Evolutionary conservation across 2,797 vertebrate genomes (phyloP), one percentile per base, ranked within the genome.

Genomic region (Buphagus erythrorhynchus): DNA sequence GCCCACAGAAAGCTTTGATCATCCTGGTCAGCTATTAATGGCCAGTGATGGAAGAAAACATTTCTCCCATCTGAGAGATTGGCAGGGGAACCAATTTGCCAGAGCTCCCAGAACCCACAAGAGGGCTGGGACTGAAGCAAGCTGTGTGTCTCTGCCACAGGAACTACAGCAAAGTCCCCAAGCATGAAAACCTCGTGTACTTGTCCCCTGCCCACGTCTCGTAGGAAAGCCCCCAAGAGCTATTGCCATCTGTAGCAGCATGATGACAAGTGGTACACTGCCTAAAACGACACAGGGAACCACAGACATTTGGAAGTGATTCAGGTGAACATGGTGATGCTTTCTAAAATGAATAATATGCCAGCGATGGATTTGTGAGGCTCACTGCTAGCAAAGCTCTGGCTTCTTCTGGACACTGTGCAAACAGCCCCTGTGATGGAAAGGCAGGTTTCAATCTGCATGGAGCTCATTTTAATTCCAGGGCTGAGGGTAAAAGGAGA

Each of bases 301-400:
- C 85, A 91, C 93, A 97, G 89, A 88, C 93, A 67, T 49, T 95
- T 95, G 95, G 94, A 95, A 96, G 59, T 1, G 55, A 88, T 93
- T 96, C 96, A 88, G 90, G 77, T 93, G 89, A 96, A 93, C 68
- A 57, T 22, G 71, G 89, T 87, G 81, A 93, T 92, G 92, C 76
- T 96, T 95, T 97, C 93, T 91, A 82, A 96, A 95, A 81, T 40
- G 88, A 96, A 86, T 96, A 95, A 97, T 54, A 66, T 63, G 40
- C 55, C 88, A 73, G 62, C 0, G 1, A 66, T 48, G n/a, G 83
- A 28, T 89, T 38, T 55, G 86, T 55, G 77, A 86, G 69, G 22
- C 55, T 68, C 2, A 0, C 69, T 80, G 55, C 63, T 79, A 65
- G 38, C 36, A 81, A 79, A 74, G 86, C 67, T 35, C 57, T 45